A percentile compares a stretch with the other conserved stretches of the same genome.
Conservation (phyloP, 2,797 vertebrate genomes). For the Lacerta agilis region DNA sequence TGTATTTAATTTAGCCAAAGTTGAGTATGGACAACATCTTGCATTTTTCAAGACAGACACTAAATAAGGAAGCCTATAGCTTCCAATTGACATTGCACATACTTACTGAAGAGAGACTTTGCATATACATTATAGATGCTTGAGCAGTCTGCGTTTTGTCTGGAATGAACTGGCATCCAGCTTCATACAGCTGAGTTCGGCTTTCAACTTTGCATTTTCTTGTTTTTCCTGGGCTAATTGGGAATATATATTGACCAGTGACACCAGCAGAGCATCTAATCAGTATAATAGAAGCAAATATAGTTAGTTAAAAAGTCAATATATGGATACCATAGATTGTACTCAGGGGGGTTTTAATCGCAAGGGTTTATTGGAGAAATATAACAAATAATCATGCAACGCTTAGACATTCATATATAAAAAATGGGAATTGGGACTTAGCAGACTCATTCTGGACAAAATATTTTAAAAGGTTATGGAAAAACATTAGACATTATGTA, state of each 20-base stretch:
- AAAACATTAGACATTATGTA: no score
- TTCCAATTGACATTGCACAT: background rate
- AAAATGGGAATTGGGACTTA: no score
- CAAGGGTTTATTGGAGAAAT: no score
- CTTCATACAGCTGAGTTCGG: constrained; percentile 58
- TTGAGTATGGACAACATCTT: background rate
- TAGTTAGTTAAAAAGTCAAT: background rate
- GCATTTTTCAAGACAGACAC: background rate
- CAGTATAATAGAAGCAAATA: background rate
- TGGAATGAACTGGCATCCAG: constrained; percentile 73
- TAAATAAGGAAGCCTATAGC: background rate
- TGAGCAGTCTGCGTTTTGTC: constrained; percentile 24
- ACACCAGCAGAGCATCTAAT: constrained; percentile 76
- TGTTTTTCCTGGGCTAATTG: background rate
- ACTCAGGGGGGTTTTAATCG: no score
- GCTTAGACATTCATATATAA: no score
- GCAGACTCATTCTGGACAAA: no score
- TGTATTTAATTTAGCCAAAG: background rate
- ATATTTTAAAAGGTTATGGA: no score
- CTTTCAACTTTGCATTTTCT: constrained; percentile 40
- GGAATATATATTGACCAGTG: constrained; percentile 41
- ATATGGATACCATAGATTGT: no score
- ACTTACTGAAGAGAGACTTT: constrained; percentile 75
- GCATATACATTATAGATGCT: constrained; percentile 78
- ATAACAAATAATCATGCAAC: no score